Conservation (phyloP, 2,797 vertebrate genomes). For the Bovichtus diacanthus region DNA sequence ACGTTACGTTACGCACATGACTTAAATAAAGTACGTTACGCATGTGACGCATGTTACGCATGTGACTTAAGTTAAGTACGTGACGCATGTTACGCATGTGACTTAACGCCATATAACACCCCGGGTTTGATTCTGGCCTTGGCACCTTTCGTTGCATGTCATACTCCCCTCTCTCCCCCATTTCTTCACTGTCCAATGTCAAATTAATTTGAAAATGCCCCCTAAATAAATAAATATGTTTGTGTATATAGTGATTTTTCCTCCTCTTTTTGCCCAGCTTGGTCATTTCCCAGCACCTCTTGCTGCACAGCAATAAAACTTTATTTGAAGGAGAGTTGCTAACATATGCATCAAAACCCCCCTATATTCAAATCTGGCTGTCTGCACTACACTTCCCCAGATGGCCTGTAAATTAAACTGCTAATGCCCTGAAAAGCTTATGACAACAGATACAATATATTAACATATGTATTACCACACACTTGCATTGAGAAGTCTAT, state of each 20-base stretch:
- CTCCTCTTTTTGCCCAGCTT: slow-evolving; percentile 30
- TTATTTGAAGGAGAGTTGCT: slow-evolving; percentile 41
- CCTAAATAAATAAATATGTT: no score
- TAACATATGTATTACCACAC: slow-evolving; percentile 48
- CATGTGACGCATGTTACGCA: no score
- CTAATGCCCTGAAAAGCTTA: slow-evolving; percentile 42
- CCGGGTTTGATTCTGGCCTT: no score
- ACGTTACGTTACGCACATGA: no score
- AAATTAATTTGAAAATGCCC: no score
- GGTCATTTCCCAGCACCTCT: slow-evolving; percentile 47
- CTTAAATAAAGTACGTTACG: no score
- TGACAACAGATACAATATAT: slow-evolving; percentile 47
- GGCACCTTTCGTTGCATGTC: no score
- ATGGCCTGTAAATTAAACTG: slow-evolving; percentile 59
- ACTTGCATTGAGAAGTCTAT: slow-evolving; percentile 40
- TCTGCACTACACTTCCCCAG: slow-evolving; percentile 42
- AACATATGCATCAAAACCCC: slow-evolving; percentile 21
- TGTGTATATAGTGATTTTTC: slow-evolving; percentile 29
- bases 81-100: no score
- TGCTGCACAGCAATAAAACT: slow-evolving; percentile 55
- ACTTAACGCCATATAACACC: no score
- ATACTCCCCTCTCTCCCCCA: no score
- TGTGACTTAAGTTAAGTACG: no score
- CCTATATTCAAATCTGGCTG: slow-evolving; percentile 38
- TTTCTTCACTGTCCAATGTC: no score